Evolutionary conservation across 1,140 invertebrate genomes (phyloP), one percentile per base, ranked within the genome.

Genomic region (Zaprionus kolodkinae): DNA sequence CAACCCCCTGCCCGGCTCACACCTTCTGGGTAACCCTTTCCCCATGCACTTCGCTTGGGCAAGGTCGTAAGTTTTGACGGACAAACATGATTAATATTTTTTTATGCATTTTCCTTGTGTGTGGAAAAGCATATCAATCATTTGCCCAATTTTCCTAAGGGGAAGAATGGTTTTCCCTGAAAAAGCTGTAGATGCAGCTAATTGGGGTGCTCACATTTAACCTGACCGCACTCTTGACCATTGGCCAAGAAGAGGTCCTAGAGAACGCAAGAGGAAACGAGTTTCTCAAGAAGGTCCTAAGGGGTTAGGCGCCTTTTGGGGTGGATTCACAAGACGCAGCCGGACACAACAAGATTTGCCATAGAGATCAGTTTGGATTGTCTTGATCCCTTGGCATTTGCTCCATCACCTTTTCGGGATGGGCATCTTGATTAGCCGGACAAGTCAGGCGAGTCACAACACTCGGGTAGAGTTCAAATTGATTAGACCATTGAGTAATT

Each of bases 41-140:
- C n/a, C 35, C 40, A 38, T 36, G 35, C 21, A 30, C 50, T 40
- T 60, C n/a, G 21, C 21, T 21, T 21, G 21, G 54, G 30, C 72
- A 70, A 76, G 71, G 64, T 43, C 67, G 63, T 21, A 38, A 56
- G 48, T 72, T 80, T 70, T 73, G 73, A 74, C 43, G 52, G 55
- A 70, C 64, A 72, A 81, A 76, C 61, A 88, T 89, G 85, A 88
- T 88, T 88, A 88, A 88, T 88, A 88, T 88, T 78, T 88, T 76
- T 76, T 55, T 27, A 62, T 61, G 61, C 73, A 76, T 13, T 72
- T 76, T 52, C 50, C 55, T 75, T 3, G 60, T 55, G 33, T 17
- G 38, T 59, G 55, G 50, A 54, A 75, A 88, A 70, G 45, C 40
- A 64, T 64, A 87, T 88, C 85, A 88, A 88, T 88, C 84, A 88